phyloP scores from a whole-genome alignment of 2,113 vertebrate genomes.

The Callorhinus ursinus region DNA sequence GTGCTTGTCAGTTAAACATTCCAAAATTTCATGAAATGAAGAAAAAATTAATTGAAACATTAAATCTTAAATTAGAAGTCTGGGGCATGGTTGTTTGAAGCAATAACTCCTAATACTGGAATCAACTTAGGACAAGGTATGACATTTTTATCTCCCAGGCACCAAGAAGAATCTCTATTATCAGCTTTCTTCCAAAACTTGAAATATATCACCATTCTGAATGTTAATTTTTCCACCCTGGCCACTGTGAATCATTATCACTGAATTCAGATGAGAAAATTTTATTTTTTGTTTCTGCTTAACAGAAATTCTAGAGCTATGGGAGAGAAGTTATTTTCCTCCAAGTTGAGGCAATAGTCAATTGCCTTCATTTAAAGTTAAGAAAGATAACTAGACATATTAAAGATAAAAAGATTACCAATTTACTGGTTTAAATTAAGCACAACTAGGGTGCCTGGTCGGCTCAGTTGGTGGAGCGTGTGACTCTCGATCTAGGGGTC shows the following conservation, averaged over 20 bases:
- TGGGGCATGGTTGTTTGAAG: slow-evolving; percentile 14
- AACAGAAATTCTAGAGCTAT: not conserved
- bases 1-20: not conserved
- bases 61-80: slow-evolving; percentile 27
- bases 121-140: not conserved
- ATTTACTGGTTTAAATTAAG: not conserved
- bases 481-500: not conserved
- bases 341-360: not conserved
- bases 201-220: slow-evolving; percentile 40
- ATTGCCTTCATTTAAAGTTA: not conserved
- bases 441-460: not conserved
- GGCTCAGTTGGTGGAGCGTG: not conserved
- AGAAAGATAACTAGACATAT: not conserved
- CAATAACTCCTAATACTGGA: not conserved
- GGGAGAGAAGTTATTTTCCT: slow-evolving; percentile 31
- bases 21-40: slow-evolving; percentile 34
- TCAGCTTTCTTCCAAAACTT: slow-evolving; percentile 43
- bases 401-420: slow-evolving; percentile 6
- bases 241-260: slow-evolving; percentile 62
- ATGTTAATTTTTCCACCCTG: slow-evolving; percentile 47
- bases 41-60: slow-evolving; percentile 28
- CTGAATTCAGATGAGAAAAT: not conserved
- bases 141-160: slow-evolving; percentile 49
- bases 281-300: slow-evolving; percentile 11
- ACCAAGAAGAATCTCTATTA: slow-evolving; percentile 38